Conservation (phyloP, 2,113 vertebrate genomes). For the Toxotes jaculatrix region DNA sequence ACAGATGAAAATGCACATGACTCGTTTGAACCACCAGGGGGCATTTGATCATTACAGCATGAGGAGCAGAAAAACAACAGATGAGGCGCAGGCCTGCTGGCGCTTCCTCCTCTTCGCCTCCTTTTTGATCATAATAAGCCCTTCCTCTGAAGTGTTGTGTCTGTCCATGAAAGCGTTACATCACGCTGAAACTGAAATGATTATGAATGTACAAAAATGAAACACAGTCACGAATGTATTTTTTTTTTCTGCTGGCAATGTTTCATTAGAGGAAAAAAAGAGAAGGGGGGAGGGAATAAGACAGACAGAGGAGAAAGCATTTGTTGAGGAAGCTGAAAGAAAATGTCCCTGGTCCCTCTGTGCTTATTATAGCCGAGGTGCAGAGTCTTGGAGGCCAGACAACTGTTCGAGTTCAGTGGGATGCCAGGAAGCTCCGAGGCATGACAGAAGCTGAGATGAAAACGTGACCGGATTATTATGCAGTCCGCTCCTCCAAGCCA, state of each 20-base stretch:
- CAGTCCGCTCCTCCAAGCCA: slow-evolving; percentile 38
- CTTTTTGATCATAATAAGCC: slow-evolving; percentile 43
- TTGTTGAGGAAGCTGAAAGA: not conserved
- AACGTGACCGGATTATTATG: slow-evolving; percentile 61
- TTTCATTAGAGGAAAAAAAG: slow-evolving; percentile 11
- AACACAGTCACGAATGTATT: not conserved
- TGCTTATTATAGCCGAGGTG: slow-evolving; percentile 11
- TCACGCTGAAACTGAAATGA: slow-evolving; percentile 15
- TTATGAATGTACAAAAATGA: not conserved
- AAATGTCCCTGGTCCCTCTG: not conserved
- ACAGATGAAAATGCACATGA: slow-evolving; percentile 19
- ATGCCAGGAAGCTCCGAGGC: slow-evolving; percentile 54
- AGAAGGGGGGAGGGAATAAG: not conserved
- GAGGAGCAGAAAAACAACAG: slow-evolving; percentile 47
- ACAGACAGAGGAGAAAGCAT: not conserved
- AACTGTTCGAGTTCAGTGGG: slow-evolving; percentile 42
- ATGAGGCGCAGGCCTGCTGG: slow-evolving; percentile 52
- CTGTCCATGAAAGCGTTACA: slow-evolving; percentile 33
- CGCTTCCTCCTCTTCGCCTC: slow-evolving; percentile 37
- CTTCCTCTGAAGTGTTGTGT: slow-evolving; percentile 48
- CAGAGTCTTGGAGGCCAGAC: slow-evolving; percentile 36
- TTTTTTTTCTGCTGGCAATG: slow-evolving; percentile 12
- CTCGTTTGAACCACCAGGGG: slow-evolving; percentile 67
- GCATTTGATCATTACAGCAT: slow-evolving; percentile 71
- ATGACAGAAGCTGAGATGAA: slow-evolving; percentile 46